Evolutionary conservation across 2,113 vertebrate genomes (phyloP).

Genomic region (Hippolais icterina): DNA sequence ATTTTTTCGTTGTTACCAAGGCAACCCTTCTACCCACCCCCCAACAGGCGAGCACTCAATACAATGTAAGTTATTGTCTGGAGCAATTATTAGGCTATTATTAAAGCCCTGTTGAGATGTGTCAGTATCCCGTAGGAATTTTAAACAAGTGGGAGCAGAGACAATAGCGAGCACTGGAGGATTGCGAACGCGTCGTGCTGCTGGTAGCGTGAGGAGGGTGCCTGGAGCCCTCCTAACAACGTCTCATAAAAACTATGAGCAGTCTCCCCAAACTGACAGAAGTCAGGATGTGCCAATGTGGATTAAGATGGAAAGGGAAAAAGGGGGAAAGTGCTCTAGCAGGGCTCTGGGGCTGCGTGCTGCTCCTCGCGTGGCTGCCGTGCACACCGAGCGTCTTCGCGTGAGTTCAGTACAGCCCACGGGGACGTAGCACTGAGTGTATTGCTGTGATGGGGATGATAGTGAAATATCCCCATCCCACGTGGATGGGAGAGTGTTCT

Average conservation of each 20-base stretch:
- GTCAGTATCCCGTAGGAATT: slow-evolving; percentile 23
- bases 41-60: not conserved
- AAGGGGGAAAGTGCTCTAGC: no score
- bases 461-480: not conserved
- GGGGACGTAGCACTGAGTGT: not conserved
- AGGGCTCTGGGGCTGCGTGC: not conserved
- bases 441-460: not conserved
- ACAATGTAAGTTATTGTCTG: slow-evolving; percentile 58
- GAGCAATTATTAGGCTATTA: slow-evolving; percentile 62
- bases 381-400: not conserved
- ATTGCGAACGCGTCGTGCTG: fast-evolving
- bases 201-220: not conserved
- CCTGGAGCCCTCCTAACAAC: not conserved
- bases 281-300: not conserved
- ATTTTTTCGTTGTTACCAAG: slow-evolving; percentile 45
- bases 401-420: not conserved
- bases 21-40: slow-evolving; percentile 38
- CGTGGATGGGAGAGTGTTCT: not conserved
- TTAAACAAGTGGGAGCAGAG: slow-evolving; percentile 20
- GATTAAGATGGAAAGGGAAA: not conserved
- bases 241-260: not conserved
- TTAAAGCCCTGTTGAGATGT: slow-evolving; percentile 34
- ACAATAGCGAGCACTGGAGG: not conserved
- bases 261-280: not conserved
- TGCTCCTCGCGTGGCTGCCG: not conserved